A percentile compares a stretch with the other conserved stretches of the same genome.
phyloP scores from a whole-genome alignment of 2,888 invertebrate genomes.

The Eupithecia tripunctaria region DNA sequence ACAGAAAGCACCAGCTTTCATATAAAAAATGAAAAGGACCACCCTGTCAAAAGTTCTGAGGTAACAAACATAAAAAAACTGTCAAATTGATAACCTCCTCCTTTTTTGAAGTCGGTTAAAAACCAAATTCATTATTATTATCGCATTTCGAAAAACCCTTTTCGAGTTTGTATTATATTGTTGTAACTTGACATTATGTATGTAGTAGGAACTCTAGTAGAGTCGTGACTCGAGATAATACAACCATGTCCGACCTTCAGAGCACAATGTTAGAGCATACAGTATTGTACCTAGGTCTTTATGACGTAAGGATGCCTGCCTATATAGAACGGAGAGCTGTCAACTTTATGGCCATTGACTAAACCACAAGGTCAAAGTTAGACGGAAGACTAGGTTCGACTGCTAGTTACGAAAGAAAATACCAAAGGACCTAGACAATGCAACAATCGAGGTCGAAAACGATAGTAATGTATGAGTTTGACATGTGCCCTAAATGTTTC shows the following conservation, averaged over 20 bases:
- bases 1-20: too few relatives aligned
- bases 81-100: too few relatives aligned
- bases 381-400: not conserved
- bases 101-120: too few relatives aligned
- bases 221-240: constrained; percentile 53
- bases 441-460: too few relatives aligned
- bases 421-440: too few relatives aligned
- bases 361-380: not conserved
- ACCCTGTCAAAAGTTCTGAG: too few relatives aligned
- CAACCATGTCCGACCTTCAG: constrained; percentile 71
- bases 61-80: too few relatives aligned
- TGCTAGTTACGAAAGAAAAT: not conserved
- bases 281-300: constrained; percentile 29
- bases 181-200: constrained; percentile 23
- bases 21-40: too few relatives aligned
- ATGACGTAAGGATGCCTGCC: constrained; percentile 32
- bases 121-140: too few relatives aligned
- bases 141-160: too few relatives aligned
- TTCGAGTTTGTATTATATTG: not conserved
- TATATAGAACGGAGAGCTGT: constrained; percentile 20
- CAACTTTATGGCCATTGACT: constrained; percentile 1
- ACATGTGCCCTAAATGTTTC: too few relatives aligned
- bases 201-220: constrained; percentile 15
- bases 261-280: constrained; percentile 63
- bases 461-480: too few relatives aligned